A percentile compares a stretch with the other conserved stretches of the same genome.
These are phyloP conservation scores for Palythoa grandiflora DNA, from an alignment of 92 coral and sea anemone species.

Conservation along the genomic window DNA sequence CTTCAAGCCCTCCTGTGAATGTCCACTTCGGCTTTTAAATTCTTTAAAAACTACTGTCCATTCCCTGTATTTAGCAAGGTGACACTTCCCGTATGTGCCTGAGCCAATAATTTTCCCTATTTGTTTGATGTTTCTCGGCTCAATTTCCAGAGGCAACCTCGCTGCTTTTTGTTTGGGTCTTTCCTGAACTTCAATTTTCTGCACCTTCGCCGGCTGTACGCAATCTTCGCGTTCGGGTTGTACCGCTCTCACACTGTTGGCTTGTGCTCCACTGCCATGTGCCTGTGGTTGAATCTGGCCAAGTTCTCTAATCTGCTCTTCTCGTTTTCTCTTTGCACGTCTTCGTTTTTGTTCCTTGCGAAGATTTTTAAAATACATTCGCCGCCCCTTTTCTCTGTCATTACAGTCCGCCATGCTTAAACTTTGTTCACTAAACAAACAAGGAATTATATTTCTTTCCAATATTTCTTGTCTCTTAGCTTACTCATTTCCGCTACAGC, in stretches of 20 bases:
- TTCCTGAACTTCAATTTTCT: neutral
- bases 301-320: neutral
- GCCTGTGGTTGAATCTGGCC: conserved; percentile 13
- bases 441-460: neutral
- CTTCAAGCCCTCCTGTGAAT: neutral
- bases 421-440: conserved; percentile 14
- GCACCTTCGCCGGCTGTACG: conserved; percentile 1
- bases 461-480: neutral
- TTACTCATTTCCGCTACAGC: conserved; percentile 34
- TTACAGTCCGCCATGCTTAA: neutral
- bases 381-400: neutral
- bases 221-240: conserved; percentile 10
- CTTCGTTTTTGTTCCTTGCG: conserved; percentile 13
- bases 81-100: conserved; percentile 43
- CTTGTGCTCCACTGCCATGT: conserved; percentile 19
- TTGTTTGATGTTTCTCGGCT: conserved; percentile 7
- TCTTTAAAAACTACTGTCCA: conserved; percentile 18
- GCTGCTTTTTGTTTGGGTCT: neutral
- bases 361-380: conserved; percentile 7
- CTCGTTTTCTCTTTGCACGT: conserved; percentile 30
- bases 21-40: conserved; percentile 4
- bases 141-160: conserved; percentile 22
- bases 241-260: conserved; percentile 29
- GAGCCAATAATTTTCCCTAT: conserved; percentile 29
- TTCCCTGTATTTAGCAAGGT: conserved; percentile 23